phyloP scores from a whole-genome alignment of 2,113 vertebrate species.

The Donacobius atricapilla region DNA sequence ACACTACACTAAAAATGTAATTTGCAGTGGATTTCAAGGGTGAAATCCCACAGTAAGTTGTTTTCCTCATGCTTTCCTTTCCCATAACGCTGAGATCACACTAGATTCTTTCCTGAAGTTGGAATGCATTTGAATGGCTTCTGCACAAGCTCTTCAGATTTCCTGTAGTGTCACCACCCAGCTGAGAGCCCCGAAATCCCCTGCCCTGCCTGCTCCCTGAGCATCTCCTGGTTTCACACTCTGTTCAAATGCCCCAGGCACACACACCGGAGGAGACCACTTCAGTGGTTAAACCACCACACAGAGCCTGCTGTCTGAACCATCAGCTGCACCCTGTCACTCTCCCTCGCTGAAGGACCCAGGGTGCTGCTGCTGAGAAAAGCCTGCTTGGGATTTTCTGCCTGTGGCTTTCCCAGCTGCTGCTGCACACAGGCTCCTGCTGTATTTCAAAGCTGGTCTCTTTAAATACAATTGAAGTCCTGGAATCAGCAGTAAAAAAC shows the following conservation, averaged over 20 bases:
- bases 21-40: not conserved
- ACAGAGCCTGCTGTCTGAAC: not conserved
- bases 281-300: not conserved
- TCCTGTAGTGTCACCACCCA: not conserved
- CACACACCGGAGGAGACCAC: not conserved
- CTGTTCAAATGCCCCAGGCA: not conserved
- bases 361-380: not conserved
- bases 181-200: rapidly evolving
- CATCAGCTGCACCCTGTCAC: not conserved
- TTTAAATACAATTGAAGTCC: not conserved
- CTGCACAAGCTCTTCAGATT: not conserved
- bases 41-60: not conserved
- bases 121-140: not conserved
- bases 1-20: not conserved
- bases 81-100: not conserved
- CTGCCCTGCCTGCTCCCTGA: not conserved
- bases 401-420: not conserved
- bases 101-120: not conserved
- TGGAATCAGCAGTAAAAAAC: not conserved
- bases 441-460: not conserved
- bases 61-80: not conserved
- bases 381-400: not conserved
- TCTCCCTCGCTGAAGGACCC: not conserved
- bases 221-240: not conserved
- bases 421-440: not conserved